phyloP scores from a whole-genome alignment of 1,140 invertebrate genomes.

The Papilio xuthus region DNA sequence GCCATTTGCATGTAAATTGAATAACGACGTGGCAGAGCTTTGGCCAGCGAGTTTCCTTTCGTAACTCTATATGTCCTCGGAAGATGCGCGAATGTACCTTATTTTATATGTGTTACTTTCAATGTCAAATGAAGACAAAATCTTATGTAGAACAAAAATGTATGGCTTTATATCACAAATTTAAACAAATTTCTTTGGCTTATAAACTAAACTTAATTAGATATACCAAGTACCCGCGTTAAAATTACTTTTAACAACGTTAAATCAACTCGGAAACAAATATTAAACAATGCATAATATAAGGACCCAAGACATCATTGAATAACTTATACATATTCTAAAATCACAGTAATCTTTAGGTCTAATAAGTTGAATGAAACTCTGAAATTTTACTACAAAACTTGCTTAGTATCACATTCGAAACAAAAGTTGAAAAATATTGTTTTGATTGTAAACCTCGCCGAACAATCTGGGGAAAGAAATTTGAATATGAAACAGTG shows the following conservation, averaged over 20 bases:
- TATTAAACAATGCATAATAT: background rate
- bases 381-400: background rate
- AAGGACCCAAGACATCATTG: background rate
- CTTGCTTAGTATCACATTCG: constrained; percentile 7
- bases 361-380: background rate
- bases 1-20: constrained; percentile 82
- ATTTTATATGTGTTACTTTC: constrained; percentile 35
- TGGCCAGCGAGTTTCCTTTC: constrained; percentile 53
- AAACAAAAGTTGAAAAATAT: constrained; percentile 26
- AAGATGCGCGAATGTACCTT: constrained; percentile 54
- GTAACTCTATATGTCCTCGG: constrained; percentile 56
- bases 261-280: too few relatives aligned
- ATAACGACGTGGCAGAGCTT: constrained; percentile 76
- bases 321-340: background rate
- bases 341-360: background rate
- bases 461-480: constrained; percentile 37
- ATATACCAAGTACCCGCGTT: too few relatives aligned
- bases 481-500: constrained; percentile 43
- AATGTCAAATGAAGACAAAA: background rate
- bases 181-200: too few relatives aligned
- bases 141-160: background rate
- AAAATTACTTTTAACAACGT: too few relatives aligned
- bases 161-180: too few relatives aligned
- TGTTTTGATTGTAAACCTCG: constrained; percentile 42
- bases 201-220: too few relatives aligned